Conservation (phyloP, 2,888 invertebrate species). For the Elgonia sp. region DNA sequence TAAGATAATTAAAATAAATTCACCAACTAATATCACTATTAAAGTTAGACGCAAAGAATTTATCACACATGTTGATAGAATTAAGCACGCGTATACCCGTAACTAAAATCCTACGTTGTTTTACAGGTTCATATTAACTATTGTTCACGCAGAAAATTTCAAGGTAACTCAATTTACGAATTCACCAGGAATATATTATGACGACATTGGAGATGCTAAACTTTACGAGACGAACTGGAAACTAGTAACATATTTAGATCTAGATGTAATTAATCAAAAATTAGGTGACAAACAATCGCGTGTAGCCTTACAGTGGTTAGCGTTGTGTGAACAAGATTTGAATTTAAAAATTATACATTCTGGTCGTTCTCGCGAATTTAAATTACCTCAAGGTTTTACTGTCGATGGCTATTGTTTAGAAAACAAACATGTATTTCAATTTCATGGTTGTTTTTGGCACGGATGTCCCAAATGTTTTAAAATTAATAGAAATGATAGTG, state of each 20-base stretch:
- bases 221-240: slow-evolving; percentile 28
- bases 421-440: no score
- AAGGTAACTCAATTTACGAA: neutral
- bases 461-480: no score
- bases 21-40: slow-evolving; percentile 1
- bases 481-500: no score
- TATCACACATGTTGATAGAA: neutral
- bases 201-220: slow-evolving; percentile 3
- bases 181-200: slow-evolving; percentile 29
- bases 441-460: no score
- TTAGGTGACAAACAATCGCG: neutral
- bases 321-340: no score
- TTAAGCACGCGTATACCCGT: neutral
- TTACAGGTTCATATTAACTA: neutral
- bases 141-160: neutral
- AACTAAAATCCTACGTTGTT: slow-evolving; percentile 3
- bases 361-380: no score
- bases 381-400: no score
- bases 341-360: no score
- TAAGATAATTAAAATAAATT: slow-evolving; percentile 9
- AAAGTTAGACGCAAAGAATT: no score
- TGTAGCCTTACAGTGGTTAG: no score
- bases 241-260: slow-evolving; percentile 37
- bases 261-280: slow-evolving; percentile 21
- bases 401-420: no score